A percentile compares a stretch with the other conserved stretches of the same genome.
These are phyloP conservation scores for Scolopax mira DNA, from an alignment of 2,113 vertebrate species.

Conservation along the genomic window DNA sequence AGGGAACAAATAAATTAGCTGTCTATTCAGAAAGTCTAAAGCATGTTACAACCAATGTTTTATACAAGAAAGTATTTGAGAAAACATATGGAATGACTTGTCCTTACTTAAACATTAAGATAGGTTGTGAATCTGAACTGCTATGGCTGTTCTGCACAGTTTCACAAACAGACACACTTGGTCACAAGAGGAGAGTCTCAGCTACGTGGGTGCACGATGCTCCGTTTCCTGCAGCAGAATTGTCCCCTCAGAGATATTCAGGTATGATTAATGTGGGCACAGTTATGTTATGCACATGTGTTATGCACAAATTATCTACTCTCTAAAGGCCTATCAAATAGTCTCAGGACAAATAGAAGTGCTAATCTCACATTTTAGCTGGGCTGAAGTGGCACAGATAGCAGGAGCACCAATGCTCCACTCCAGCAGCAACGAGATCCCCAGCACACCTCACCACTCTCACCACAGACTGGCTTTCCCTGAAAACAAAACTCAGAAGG, in stretches of 20 bases:
- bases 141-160: neutral
- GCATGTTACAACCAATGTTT: too few relatives aligned
- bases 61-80: neutral
- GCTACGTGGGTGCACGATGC: accelerated
- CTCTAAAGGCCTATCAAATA: neutral
- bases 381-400: neutral
- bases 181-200: neutral
- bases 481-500: neutral
- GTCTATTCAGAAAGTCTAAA: too few relatives aligned
- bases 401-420: accelerated
- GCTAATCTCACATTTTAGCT: neutral
- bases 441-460: too few relatives aligned
- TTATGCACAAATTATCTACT: neutral
- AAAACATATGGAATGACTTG: neutral
- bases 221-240: neutral
- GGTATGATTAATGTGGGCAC: neutral
- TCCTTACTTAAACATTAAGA: neutral
- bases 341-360: neutral
- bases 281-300: too few relatives aligned
- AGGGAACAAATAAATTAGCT: neutral
- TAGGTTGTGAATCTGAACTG: neutral
- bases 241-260: accelerated
- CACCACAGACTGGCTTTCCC: neutral
- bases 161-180: neutral
- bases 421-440: neutral